Base-by-base conservation (phyloP, 1,140 invertebrate genomes). In the Musca vetustissima region DNA sequence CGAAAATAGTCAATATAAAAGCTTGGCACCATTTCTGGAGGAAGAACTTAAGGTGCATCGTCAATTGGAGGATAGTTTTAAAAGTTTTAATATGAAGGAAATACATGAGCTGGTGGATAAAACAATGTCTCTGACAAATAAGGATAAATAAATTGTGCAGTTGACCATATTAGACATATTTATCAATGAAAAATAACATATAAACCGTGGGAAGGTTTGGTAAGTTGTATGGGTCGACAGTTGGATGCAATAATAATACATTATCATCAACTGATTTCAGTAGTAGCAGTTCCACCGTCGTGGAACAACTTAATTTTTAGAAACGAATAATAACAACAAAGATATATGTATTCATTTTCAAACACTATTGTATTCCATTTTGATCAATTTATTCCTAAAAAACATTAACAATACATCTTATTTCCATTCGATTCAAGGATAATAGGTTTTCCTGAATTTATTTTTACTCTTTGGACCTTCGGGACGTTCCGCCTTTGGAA, bases 401-500 rank as follows among this genome's bases (percentile, higher is more conserved):
- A 36, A 21, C 17, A 43, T 61, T 43, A 61, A 61, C 57, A 61
- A 61, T 36, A 21, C 19, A 36, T 1, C 19, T 59, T 13, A 59
- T 14, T 24, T 25, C 28, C 13, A 15, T 28, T 36, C 36, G 13
- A 57, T 32, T 43, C 79, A 83, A 43, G 89, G 89, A 75, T 90
- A 90, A 76, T 87, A 90, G 2, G 83, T 88, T 53, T 85, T 86
- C 70, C 85, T 86, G 73, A 79, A 89, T 74, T 86, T 88, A 67
- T 84, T 84, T 72, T 82, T 88, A 72, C 84, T 83, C 69, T 83
- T 89, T 7, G 86, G 86, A 52, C 84, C 79, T 68, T 85, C 84
- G 55, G 85, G 85, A 47, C 91, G 83, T 4, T 87, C 73, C 49
- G 70, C 83, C 76, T 86, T 89, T 4, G 91, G 90, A 73, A 93